Conservation (phyloP, 2,888 invertebrate species). For the Campoplex nolae region DNA sequence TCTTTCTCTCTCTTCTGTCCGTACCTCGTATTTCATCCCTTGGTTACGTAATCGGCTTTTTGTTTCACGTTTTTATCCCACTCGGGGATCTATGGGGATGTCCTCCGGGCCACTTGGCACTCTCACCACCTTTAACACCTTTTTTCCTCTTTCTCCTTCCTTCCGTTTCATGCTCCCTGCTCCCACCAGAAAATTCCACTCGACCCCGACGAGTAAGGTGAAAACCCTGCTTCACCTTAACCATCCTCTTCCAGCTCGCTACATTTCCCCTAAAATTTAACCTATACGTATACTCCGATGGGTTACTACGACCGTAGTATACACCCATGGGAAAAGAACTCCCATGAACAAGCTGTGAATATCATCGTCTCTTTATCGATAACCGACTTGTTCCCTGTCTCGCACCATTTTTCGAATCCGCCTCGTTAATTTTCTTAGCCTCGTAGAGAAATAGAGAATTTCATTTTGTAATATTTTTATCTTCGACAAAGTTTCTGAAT, state of each 20-base stretch:
- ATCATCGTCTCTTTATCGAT: constrained; percentile 63
- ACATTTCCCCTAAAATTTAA: constrained; percentile 59
- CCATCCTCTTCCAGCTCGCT: constrained; percentile 55
- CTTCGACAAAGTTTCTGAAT: not conserved
- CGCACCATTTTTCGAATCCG: not conserved
- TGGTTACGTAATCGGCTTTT: constrained; percentile 84
- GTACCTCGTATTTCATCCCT: constrained; percentile 81
- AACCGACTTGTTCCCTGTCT: not conserved
- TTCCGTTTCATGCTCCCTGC: constrained; percentile 1
- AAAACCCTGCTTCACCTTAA: constrained; percentile 69
- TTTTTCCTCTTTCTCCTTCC: constrained; percentile 36
- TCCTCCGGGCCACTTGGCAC: constrained; percentile 65
- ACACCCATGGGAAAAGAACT: constrained; percentile 63
- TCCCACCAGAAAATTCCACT: constrained; percentile 35
- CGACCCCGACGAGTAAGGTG: constrained; percentile 69
- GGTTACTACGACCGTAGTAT: constrained; percentile 38
- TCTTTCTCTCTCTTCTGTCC: constrained; percentile 46
- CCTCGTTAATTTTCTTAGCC: not conserved
- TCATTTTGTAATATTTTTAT: not conserved
- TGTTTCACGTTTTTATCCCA: constrained; percentile 83
- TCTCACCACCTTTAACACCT: constrained; percentile 47
- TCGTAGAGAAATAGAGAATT: not conserved
- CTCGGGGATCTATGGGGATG: constrained; percentile 69
- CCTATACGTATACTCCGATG: constrained; percentile 16
- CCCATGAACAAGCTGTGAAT: constrained; percentile 62